Percentiles rank a stretch among this genome's conserved stretches.
Evolutionary conservation across 2,113 vertebrate genomes (phyloP).

Genomic region (Asarcornis scutulata): DNA sequence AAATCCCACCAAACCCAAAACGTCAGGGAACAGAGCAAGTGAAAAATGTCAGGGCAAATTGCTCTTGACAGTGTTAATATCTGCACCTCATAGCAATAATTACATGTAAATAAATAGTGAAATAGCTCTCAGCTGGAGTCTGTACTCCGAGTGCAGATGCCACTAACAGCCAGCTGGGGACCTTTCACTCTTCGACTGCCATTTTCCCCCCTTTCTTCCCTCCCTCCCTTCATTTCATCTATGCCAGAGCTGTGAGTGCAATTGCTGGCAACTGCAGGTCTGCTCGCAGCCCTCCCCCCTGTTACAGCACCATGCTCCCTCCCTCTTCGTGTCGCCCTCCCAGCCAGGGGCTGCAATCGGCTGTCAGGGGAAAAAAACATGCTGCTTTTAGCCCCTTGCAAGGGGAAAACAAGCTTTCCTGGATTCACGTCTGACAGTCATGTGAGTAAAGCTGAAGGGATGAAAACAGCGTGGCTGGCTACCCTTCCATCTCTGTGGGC

Average conservation of each 20-base stretch:
- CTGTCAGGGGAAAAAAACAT: background rate
- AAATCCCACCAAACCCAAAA: conserved; percentile 72
- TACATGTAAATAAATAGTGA: conserved; percentile 99
- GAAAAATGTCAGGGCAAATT: conserved; percentile 99
- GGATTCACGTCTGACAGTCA: fast-evolving
- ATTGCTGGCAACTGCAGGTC: background rate
- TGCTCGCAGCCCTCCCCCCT: background rate
- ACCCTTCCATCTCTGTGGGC: background rate
- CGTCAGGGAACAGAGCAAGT: conserved; percentile 87
- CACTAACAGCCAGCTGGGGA: conserved; percentile 90
- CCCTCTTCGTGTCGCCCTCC: background rate
- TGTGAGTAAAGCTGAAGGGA: background rate
- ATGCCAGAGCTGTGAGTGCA: background rate
- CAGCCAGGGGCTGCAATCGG: background rate
- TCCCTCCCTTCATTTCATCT: background rate
- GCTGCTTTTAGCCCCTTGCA: background rate
- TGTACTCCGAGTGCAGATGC: conserved; percentile 78
- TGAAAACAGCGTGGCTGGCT: background rate
- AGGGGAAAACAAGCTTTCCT: background rate
- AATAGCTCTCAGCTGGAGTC: conserved; percentile 99
- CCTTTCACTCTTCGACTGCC: conserved; percentile 54
- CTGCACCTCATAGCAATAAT: conserved; percentile 99
- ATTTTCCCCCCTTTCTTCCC: background rate
- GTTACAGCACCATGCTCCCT: fast-evolving
- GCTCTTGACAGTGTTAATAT: conserved; percentile 99